A percentile compares a stretch with the other conserved stretches of the same genome.
phyloP scores from a whole-genome alignment of 2,113 vertebrate genomes.

The Plestiodon gilberti region DNA sequence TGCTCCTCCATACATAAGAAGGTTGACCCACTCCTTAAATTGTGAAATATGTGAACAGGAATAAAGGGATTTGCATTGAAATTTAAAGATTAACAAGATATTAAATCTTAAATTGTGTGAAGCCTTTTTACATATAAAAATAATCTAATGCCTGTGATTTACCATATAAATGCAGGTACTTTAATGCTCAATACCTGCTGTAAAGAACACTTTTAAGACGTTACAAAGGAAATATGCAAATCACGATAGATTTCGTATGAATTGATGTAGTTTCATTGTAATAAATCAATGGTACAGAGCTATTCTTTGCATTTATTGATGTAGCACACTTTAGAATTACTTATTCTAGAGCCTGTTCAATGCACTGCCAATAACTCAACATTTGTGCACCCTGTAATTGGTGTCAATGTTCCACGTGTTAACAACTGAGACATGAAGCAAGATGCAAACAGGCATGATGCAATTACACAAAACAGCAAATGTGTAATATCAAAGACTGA shows the following conservation, averaged over 20 bases:
- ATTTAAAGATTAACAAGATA: not conserved
- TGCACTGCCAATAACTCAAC: not conserved
- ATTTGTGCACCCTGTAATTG: not conserved
- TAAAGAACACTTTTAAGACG: not conserved
- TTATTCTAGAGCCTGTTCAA: not conserved
- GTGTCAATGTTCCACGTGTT: not conserved
- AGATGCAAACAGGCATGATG: not conserved
- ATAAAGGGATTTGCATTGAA: conserved; percentile 15
- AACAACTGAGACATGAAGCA: not conserved
- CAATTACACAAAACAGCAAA: not conserved
- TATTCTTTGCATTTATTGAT: rapidly evolving
- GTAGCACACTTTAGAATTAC: not conserved
- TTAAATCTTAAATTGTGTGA: not conserved
- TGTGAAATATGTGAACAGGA: not conserved
- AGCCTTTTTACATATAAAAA: conserved; percentile 18
- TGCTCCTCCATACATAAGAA: not conserved
- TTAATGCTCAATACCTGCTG: conserved; percentile 20
- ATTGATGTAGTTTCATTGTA: not conserved
- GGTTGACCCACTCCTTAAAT: not conserved
- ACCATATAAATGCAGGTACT: not conserved
- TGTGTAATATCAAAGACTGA: not conserved
- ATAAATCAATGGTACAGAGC: not conserved
- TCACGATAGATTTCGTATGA: not conserved
- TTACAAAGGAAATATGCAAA: conserved; percentile 3
- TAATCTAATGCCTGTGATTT: conserved; percentile 5